Percentiles rank a stretch among this genome's conserved stretches.
These are phyloP conservation scores for Aratinga solstitialis DNA, from an alignment of 2,797 vertebrate species.

Conservation along the genomic window DNA sequence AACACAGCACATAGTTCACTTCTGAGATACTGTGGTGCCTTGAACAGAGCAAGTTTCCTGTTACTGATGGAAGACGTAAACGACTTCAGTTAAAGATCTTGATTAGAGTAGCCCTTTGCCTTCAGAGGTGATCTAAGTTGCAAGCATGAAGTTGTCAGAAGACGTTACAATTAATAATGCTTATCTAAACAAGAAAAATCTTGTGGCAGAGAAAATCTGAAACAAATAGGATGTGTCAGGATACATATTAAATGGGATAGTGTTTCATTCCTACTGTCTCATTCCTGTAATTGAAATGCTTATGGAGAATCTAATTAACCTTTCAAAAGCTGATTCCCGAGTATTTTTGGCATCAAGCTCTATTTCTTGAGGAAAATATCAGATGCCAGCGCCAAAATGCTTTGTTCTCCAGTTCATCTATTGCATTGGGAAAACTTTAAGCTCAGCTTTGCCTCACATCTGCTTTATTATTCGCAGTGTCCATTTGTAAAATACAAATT, in stretches of 20 bases:
- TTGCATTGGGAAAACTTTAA: neutral
- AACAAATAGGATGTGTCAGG: neutral
- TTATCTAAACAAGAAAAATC: neutral
- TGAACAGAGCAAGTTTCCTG: neutral
- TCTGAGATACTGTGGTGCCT: neutral
- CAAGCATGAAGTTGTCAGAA: neutral
- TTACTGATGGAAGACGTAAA: neutral
- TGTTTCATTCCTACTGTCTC: slow-evolving; percentile 4
- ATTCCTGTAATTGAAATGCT: slow-evolving; percentile 8
- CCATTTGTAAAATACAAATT: neutral
- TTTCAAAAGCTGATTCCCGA: neutral
- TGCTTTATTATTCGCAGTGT: neutral
- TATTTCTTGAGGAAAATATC: slow-evolving; percentile 35
- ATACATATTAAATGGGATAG: slow-evolving; percentile 14
- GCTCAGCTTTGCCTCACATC: neutral
- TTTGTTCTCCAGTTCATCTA: neutral
- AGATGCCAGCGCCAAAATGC: slow-evolving; percentile 24
- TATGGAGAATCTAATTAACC: slow-evolving; percentile 53
- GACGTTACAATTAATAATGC: accelerated
- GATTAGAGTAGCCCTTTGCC: neutral
- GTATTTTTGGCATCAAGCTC: slow-evolving; percentile 32
- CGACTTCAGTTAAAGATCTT: neutral
- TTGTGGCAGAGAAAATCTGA: neutral
- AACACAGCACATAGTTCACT: neutral
- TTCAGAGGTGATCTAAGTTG: neutral